Evolutionary conservation across 2,113 vertebrate genomes (phyloP).

Genomic region (Callipepla squamata): DNA sequence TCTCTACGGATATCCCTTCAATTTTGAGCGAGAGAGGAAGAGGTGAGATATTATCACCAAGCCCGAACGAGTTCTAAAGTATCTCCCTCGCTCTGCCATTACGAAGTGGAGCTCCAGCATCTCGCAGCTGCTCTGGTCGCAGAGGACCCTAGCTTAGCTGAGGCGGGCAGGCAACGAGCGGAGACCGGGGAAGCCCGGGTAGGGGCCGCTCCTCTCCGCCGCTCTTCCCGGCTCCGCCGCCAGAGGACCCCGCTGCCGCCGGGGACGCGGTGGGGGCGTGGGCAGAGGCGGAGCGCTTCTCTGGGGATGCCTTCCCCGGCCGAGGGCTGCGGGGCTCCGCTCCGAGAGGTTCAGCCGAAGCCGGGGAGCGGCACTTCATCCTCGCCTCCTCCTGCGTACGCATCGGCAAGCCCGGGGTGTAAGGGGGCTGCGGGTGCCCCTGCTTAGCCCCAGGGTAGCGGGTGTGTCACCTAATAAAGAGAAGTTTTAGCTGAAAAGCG

Average conservation of each 20-base stretch:
- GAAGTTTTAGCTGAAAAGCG: background rate
- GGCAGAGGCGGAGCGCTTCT: background rate
- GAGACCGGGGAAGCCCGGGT: background rate
- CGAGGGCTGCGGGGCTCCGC: too few relatives aligned
- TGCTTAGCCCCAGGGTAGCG: constrained; percentile 1
- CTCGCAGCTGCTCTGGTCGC: background rate
- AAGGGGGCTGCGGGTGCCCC: background rate
- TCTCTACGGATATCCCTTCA: background rate
- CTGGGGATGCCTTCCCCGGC: background rate
- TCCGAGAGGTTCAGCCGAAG: background rate
- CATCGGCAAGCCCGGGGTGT: background rate
- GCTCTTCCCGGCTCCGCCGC: constrained; percentile 39
- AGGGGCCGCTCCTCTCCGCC: fast-evolving
- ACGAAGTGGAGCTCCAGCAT: background rate
- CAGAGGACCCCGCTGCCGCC: constrained; percentile 39
- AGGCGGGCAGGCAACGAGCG: background rate
- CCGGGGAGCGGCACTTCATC: background rate
- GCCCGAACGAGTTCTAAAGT: background rate
- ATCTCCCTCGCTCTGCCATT: background rate
- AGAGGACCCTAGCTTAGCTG: background rate
- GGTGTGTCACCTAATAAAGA: background rate
- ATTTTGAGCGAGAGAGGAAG: background rate
- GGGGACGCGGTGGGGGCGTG: too few relatives aligned
- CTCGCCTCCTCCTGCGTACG: background rate
- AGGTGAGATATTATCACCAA: constrained; percentile 17